Evolutionary conservation across 2,797 vertebrate species (phyloP), one percentile per base, ranked within the genome.

Genomic region (Hoplostethus mediterraneus): DNA sequence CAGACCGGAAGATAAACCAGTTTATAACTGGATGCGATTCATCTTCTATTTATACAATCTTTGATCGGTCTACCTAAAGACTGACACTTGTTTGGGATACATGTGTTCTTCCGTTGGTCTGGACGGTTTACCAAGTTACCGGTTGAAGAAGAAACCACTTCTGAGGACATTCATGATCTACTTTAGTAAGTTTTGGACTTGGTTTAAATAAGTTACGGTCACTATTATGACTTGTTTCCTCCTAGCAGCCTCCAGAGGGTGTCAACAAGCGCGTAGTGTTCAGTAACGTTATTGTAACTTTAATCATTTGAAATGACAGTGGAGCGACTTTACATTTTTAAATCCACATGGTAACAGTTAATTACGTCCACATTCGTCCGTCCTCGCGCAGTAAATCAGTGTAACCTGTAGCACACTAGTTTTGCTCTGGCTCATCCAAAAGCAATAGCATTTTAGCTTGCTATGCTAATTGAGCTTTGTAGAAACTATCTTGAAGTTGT

Each of bases 21-120:
- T 44, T 75, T 73, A 54, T 4, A 17, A 4, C 3, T 28, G 6
- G 13, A 1, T 6, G 67, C 6, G 10, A 11, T 3, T 10, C 9
- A 65, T 84, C 72, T 10, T 52, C 1, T 3, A 1, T 8, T 0
- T n/a, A 2, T 1, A 0, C 30, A 0, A 78, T 76, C 79, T 80
- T 62, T 59, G 63, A 2, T 1, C 0, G 2, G 9, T 48, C 51
- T 51, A 9, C 31, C 14, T 4, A n/a, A 52, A 54, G 55, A 25
- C 55, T 66, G 84, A 79, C 81, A 81, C 80, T 88, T 82, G 82
- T 83, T 79, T 77, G 67, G 16, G 49, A 7, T 69, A 0, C 85
- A 77, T 80, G 80, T 75, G 75, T 79, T 51, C 4, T 38, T 48
- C 44, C 55, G 33, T 42, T 9, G n/a, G n/a, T 28, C 10, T 42